Conservation (phyloP, 2,888 invertebrate species). For the Bruchidius siliquastri region DNA sequence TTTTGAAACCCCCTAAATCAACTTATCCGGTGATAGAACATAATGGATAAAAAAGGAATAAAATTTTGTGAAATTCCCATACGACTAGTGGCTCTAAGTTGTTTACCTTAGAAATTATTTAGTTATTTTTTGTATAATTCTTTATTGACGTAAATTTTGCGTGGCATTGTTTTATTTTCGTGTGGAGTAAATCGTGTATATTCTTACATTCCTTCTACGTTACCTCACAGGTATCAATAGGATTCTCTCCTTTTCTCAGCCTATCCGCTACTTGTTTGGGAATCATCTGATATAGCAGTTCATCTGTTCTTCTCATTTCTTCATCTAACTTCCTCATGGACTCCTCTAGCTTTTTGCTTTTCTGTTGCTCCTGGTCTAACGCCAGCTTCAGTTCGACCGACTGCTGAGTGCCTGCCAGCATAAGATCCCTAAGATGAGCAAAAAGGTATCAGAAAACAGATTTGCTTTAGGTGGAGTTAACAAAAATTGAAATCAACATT, state of each 20-base stretch:
- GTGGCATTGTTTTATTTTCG: too few species aligned
- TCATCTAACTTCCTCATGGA: conserved; percentile 94
- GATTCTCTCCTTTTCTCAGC: conserved; percentile 87
- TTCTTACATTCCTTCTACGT: conserved; percentile 9
- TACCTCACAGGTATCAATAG: conserved; percentile 96
- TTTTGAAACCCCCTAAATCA: too few species aligned
- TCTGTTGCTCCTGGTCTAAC: conserved; percentile 93
- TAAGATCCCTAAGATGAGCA: conserved; percentile 66
- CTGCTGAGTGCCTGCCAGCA: conserved; percentile 95
- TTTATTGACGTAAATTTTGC: too few species aligned
- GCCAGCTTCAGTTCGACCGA: conserved; percentile 94
- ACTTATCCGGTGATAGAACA: too few species aligned
- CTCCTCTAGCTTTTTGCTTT: conserved; percentile 92
- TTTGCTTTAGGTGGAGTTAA: too few species aligned
- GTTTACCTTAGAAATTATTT: too few species aligned
- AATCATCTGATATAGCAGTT: conserved; percentile 96
- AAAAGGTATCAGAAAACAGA: not conserved
- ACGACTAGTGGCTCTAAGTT: too few species aligned
- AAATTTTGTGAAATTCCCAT: too few species aligned
- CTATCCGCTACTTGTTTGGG: conserved; percentile 96
- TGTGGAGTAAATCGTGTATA: too few species aligned
- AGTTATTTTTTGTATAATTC: too few species aligned
- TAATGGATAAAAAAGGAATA: too few species aligned
- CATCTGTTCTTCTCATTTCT: conserved; percentile 94
- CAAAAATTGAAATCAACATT: too few species aligned